Percentiles rank a stretch among this genome's conserved stretches.
Evolutionary conservation across 2,888 invertebrate genomes (phyloP).

Genomic region (Lingula anatina): DNA sequence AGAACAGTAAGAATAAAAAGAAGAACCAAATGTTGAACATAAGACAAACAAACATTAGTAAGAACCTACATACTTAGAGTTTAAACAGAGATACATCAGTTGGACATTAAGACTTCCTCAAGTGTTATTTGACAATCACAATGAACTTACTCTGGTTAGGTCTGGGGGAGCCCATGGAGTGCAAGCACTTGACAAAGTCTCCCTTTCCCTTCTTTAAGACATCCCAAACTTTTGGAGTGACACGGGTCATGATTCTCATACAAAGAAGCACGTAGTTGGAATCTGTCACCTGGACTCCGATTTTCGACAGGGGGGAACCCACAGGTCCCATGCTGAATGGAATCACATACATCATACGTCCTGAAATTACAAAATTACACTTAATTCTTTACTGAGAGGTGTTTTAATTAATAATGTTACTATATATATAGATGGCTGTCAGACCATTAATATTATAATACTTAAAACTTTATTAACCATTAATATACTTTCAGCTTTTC

Average conservation of each 20-base stretch:
- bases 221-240: conserved; percentile 64
- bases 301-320: conserved; percentile 88
- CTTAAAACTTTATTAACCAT: background rate
- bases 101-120: no score
- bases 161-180: conserved; percentile 82
- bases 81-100: no score
- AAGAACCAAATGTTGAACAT: no score
- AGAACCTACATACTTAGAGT: no score
- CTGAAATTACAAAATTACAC: conserved; percentile 41
- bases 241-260: conserved; percentile 96
- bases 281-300: conserved; percentile 93
- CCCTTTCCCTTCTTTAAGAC: conserved; percentile 55
- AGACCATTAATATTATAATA: background rate
- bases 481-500: no score
- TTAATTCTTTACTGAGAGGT: background rate
- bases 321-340: conserved; percentile 99
- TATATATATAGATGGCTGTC: background rate
- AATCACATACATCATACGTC: conserved; percentile 93
- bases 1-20: no score
- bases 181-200: conserved; percentile 84
- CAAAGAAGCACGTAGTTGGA: conserved; percentile 95
- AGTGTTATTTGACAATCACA: background rate
- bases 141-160: conserved; percentile 57
- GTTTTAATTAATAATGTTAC: background rate
- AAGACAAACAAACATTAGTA: no score